Base-by-base conservation (phyloP, 2,113 vertebrate genomes). In the Ceuthmochares aereus region DNA sequence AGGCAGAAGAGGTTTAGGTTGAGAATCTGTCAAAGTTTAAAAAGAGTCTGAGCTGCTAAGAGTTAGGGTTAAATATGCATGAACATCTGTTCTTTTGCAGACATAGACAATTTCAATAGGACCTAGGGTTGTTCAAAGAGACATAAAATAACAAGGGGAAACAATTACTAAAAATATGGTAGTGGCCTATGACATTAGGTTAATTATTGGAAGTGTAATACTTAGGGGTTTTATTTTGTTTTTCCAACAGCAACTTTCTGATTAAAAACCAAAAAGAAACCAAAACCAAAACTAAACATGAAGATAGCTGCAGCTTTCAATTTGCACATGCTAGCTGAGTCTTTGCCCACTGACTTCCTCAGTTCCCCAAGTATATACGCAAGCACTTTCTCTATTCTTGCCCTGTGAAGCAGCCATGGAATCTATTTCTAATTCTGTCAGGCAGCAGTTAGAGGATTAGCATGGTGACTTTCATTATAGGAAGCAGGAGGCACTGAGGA, bases 381-480 rank as follows among this genome's bases (percentile, higher is more conserved):
- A 4, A 40, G 8, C 5, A 37, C 30, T 92, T 76, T 68, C 21
- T 56, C 19, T 20, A 14, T 75, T 18, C 56, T 95, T 88, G 15
- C 43, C 60, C 26, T 81, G 58, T 10, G 27, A 84, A 81, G 67
- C 87, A 82, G 25, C 43, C 87, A 30, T 73, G 45, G 68, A 94
- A 94, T 49, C 63, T 14, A 42, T 58, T 90, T 86, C 52, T 43
- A 75, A 82, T 62, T 91, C 77, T 94, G 49, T 17, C 43, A 91
- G 55, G 51, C 58, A 88, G 63, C 54, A 85, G 90, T 74, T 67
- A 30, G 36, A 94, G 49, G 87, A 93, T 95, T 89, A 95, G 40
- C 66, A 73, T 87, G 72, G 91, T 36, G 59, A 36, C 69, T 96
- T 92, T 63, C 47, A 60, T 84, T 68, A 59, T 0, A 0, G 64